Conservation (phyloP, 2,888 invertebrate genomes). For the Ornithoptera priamus region DNA sequence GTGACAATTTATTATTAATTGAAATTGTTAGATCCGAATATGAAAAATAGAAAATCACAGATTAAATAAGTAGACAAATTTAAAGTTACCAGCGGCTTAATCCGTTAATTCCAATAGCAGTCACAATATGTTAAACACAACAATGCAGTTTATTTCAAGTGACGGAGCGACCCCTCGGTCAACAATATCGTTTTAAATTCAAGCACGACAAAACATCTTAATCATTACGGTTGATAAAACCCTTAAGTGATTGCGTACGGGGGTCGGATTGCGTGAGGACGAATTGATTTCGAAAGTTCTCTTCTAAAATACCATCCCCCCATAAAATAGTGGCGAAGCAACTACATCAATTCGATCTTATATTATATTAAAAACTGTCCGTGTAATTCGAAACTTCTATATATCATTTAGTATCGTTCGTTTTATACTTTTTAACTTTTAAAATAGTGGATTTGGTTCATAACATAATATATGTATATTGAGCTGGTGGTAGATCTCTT, state of each 20-base stretch:
- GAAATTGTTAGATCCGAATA: too few species aligned
- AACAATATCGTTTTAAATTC: constrained; percentile 56
- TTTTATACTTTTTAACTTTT: too few species aligned
- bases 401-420: neutral
- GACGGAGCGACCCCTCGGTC: constrained; percentile 38
- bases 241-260: constrained; percentile 75
- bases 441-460: too few species aligned
- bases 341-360: constrained; percentile 10
- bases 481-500: too few species aligned
- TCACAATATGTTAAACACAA: constrained; percentile 72
- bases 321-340: constrained; percentile 37
- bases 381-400: neutral
- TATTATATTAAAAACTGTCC: neutral
- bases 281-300: constrained; percentile 74
- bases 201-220: constrained; percentile 74
- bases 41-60: neutral
- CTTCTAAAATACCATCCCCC: constrained; percentile 56
- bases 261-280: constrained; percentile 67
- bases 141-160: constrained; percentile 46
- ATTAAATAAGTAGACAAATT: neutral
- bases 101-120: constrained; percentile 72
- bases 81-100: constrained; percentile 46
- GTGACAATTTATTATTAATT: too few species aligned
- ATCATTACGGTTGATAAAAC: constrained; percentile 78
- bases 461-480: too few species aligned